Conservation (phyloP, 2,797 vertebrate species). For the Acropternis orthonyx region DNA sequence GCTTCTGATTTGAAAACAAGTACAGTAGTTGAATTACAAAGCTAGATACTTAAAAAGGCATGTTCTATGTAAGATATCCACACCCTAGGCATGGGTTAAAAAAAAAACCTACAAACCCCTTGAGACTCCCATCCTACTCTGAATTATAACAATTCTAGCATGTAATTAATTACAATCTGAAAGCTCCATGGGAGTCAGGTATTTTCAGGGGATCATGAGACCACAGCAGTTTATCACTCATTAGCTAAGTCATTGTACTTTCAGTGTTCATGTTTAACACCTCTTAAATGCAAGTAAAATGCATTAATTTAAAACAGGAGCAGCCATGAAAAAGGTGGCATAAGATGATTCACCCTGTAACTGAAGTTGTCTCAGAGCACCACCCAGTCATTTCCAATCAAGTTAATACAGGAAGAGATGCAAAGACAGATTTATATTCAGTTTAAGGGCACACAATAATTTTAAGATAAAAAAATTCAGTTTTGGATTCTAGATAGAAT, state of each 20-base stretch:
- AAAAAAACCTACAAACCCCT: neutral
- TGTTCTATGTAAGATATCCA: neutral
- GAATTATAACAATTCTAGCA: neutral
- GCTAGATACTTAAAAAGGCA: neutral
- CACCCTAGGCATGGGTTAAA: neutral
- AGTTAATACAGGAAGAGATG: neutral
- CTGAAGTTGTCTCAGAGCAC: neutral
- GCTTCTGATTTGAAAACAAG: slow-evolving; percentile 10
- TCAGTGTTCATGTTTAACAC: neutral
- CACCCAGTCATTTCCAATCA: neutral
- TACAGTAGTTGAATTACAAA: slow-evolving; percentile 4
- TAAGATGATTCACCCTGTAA: neutral
- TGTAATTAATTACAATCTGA: neutral
- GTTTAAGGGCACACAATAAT: neutral
- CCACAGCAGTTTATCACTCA: neutral
- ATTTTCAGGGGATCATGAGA: neutral
- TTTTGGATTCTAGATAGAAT: neutral
- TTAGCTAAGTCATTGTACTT: neutral
- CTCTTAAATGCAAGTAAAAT: neutral
- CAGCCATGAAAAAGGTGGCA: neutral
- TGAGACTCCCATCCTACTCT: neutral
- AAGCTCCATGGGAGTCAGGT: neutral
- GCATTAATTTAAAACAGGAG: neutral
- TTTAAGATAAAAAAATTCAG: neutral
- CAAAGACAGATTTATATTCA: neutral